Percentiles rank a stretch among this genome's conserved stretches.
phyloP scores from a whole-genome alignment of 2,113 vertebrate genomes.

The Synodontis membranacea region DNA sequence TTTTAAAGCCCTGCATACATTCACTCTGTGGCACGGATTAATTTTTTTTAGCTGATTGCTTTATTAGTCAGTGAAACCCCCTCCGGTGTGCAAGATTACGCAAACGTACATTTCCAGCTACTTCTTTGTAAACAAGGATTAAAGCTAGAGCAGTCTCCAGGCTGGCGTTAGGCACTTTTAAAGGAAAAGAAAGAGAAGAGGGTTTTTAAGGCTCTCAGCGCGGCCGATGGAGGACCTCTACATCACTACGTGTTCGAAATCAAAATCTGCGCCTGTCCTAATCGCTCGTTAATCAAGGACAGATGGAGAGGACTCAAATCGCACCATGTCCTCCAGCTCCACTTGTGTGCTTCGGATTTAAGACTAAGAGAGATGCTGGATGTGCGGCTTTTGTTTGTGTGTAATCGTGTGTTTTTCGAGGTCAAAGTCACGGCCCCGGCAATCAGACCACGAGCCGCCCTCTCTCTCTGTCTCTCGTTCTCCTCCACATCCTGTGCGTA shows the following conservation, averaged over 20 bases:
- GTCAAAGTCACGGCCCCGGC: conserved; percentile 39
- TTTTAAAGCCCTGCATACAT: conserved; percentile 53
- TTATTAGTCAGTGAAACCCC: conserved; percentile 70
- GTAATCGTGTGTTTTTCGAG: conserved; percentile 7
- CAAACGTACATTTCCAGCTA: conserved; percentile 29
- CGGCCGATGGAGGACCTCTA: conserved; percentile 52
- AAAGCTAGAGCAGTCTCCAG: background rate
- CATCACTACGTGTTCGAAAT: conserved; percentile 63
- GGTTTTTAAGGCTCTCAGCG: conserved; percentile 22
- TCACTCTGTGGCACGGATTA: conserved; percentile 57
- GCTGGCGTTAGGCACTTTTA: background rate
- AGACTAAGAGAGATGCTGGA: background rate
- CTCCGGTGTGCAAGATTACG: conserved; percentile 42
- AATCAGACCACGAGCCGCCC: conserved; percentile 62
- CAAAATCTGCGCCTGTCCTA: conserved; percentile 53
- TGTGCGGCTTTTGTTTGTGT: conserved; percentile 4
- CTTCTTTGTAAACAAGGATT: conserved; percentile 32
- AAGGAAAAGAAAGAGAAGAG: background rate
- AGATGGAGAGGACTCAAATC: conserved; percentile 48
- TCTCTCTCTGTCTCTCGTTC: too few relatives aligned
- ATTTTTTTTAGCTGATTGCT: conserved; percentile 70
- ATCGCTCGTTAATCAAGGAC: conserved; percentile 68
- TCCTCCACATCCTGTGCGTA: conserved; percentile 54
- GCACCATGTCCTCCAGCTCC: conserved; percentile 16
- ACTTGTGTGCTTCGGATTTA: conserved; percentile 10